These are phyloP conservation scores for Oryzias dopingdopingensis DNA, from an alignment of 2,797 vertebrate species.

Conservation along the genomic window DNA sequence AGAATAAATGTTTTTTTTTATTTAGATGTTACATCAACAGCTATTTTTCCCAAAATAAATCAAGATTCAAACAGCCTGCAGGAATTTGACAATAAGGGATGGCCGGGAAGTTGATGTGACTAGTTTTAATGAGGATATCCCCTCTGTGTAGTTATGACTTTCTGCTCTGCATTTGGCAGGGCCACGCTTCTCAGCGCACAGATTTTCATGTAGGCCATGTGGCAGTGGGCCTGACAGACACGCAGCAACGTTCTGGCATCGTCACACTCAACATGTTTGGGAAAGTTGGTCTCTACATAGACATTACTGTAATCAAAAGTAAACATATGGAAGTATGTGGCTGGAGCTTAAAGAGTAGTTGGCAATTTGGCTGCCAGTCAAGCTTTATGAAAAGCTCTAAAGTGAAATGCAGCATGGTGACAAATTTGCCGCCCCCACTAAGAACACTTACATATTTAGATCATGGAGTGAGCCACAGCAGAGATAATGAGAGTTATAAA, in stretches of 20 bases:
- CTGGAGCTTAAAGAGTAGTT: background rate
- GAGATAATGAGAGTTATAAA: background rate
- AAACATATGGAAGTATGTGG: background rate
- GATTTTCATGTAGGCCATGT: too few relatives aligned
- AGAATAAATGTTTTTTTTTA: too few relatives aligned
- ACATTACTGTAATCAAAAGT: background rate
- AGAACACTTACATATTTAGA: slow-evolving; percentile 12
- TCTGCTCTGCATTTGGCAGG: background rate
- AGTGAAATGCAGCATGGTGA: background rate
- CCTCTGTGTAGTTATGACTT: background rate
- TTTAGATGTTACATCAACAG: too few relatives aligned
- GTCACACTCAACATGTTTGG: too few relatives aligned
- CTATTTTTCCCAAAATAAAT: background rate
- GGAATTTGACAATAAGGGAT: background rate
- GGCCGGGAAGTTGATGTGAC: background rate
- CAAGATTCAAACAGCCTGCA: background rate
- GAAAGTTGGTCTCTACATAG: too few relatives aligned
- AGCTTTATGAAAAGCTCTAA: background rate
- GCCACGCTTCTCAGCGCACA: background rate
- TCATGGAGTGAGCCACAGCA: background rate
- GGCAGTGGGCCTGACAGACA: too few relatives aligned
- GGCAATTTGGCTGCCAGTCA: background rate
- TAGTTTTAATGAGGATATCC: background rate
- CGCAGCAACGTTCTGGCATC: too few relatives aligned
- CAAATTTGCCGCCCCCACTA: background rate